These are phyloP conservation scores for Poecile montanus DNA, from an alignment of 2,797 vertebrate species.

Conservation along the genomic window DNA sequence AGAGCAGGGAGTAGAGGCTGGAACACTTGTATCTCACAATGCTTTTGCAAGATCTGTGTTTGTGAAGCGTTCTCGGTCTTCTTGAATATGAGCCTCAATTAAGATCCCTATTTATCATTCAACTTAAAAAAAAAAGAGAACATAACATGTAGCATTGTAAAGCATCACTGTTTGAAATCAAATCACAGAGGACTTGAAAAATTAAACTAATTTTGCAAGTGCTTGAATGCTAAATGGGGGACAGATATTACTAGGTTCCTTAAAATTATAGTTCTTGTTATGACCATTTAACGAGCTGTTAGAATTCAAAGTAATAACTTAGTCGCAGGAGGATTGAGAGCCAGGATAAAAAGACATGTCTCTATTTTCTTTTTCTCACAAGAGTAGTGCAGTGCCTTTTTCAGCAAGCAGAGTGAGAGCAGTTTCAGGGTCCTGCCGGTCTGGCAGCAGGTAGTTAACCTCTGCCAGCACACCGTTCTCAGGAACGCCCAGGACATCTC, in stretches of 20 bases:
- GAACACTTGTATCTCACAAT: neutral
- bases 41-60: neutral
- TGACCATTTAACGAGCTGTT: neutral
- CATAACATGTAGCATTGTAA: neutral
- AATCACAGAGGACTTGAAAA: neutral
- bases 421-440: neutral
- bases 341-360: neutral
- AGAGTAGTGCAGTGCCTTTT: neutral
- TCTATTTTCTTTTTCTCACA: neutral
- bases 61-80: neutral
- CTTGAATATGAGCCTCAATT: neutral
- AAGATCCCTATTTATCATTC: neutral
- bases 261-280: neutral
- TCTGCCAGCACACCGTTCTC: neutral
- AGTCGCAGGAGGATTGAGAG: neutral
- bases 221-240: neutral
- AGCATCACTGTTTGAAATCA: neutral
- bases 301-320: neutral
- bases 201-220: neutral
- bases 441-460: neutral
- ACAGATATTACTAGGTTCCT: neutral
- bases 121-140: neutral
- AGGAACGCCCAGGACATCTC: accelerated
- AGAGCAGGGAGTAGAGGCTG: neutral
- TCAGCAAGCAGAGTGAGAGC: neutral